These are phyloP conservation scores for Blastomussa wellsi DNA, from an alignment of 92 coral and sea anemone species.

Conservation along the genomic window DNA sequence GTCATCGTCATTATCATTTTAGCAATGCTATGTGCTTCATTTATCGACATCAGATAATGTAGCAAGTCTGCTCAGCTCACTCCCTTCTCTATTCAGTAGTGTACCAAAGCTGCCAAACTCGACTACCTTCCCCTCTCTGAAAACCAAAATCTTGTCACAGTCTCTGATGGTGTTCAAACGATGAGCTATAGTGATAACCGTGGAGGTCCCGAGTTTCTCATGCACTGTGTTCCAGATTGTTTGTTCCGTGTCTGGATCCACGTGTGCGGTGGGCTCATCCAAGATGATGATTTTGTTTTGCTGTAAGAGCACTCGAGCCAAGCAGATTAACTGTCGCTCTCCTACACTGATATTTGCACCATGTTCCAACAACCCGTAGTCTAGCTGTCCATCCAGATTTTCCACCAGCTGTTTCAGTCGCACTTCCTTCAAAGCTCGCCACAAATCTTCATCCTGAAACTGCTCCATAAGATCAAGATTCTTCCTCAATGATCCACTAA, in stretches of 20 bases:
- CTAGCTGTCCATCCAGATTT: slow-evolving; percentile 39
- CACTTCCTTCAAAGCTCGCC: slow-evolving; percentile 42
- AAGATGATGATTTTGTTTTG: slow-evolving; percentile 29
- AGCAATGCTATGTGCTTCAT: background rate
- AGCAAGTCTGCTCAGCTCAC: background rate
- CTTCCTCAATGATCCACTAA: slow-evolving; percentile 43
- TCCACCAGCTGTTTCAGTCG: slow-evolving; percentile 35
- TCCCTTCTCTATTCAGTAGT: background rate
- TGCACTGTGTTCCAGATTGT: slow-evolving; percentile 25
- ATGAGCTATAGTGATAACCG: slow-evolving; percentile 31
- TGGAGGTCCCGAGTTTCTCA: slow-evolving; percentile 11
- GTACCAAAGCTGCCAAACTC: background rate
- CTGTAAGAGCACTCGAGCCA: slow-evolving; percentile 38
- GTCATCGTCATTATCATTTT: no score
- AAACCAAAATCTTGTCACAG: slow-evolving; percentile 27
- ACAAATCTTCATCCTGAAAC: slow-evolving; percentile 38
- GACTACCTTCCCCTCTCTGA: slow-evolving; percentile 8
- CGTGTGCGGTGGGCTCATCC: slow-evolving; percentile 48
- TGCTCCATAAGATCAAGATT: slow-evolving; percentile 49
- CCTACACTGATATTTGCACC: slow-evolving; percentile 36
- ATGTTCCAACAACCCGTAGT: slow-evolving; percentile 28
- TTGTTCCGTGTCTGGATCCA: slow-evolving; percentile 28
- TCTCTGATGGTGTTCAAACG: slow-evolving; percentile 31
- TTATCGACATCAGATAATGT: background rate
- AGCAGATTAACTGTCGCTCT: slow-evolving; percentile 34